Percentiles rank a stretch among this genome's conserved stretches.
These are phyloP conservation scores for Ectemnius lituratus DNA, from an alignment of 2,888 invertebrate genomes.

Conservation along the genomic window DNA sequence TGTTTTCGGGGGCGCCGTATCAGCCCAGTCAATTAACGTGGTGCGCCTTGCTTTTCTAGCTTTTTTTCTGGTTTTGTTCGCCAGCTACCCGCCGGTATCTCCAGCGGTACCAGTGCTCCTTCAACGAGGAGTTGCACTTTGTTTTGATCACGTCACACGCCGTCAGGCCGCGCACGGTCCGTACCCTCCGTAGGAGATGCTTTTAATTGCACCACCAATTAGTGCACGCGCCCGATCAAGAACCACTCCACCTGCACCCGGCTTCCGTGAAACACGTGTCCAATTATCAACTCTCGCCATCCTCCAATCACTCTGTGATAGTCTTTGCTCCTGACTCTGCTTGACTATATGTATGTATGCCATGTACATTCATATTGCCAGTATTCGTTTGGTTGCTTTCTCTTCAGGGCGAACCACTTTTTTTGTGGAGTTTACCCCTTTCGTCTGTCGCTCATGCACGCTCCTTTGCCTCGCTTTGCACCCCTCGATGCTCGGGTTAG, in stretches of 20 bases:
- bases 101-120: constrained; percentile 4
- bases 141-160: constrained; percentile 62
- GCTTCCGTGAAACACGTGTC: constrained; percentile 71
- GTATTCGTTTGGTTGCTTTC: neutral
- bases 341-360: neutral
- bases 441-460: neutral
- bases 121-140: constrained; percentile 45
- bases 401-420: neutral
- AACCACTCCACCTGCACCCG: constrained; percentile 62
- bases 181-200: constrained; percentile 39
- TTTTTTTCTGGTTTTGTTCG: constrained; percentile 36
- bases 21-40: constrained; percentile 59
- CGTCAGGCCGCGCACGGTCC: constrained; percentile 35
- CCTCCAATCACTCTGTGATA: constrained; percentile 21
- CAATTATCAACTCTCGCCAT: constrained; percentile 70
- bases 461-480: no score
- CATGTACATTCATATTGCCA: neutral
- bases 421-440: neutral
- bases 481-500: no score
- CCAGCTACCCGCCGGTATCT: constrained; percentile 14
- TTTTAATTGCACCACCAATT: constrained; percentile 77
- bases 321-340: neutral
- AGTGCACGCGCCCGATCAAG: constrained; percentile 75
- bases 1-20: constrained; percentile 52
- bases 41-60: constrained; percentile 47